Evolutionary conservation across 37 sponge, comb jelly and placozoan species (phyloP).

Genomic region (Cliona cf. orientalis): DNA sequence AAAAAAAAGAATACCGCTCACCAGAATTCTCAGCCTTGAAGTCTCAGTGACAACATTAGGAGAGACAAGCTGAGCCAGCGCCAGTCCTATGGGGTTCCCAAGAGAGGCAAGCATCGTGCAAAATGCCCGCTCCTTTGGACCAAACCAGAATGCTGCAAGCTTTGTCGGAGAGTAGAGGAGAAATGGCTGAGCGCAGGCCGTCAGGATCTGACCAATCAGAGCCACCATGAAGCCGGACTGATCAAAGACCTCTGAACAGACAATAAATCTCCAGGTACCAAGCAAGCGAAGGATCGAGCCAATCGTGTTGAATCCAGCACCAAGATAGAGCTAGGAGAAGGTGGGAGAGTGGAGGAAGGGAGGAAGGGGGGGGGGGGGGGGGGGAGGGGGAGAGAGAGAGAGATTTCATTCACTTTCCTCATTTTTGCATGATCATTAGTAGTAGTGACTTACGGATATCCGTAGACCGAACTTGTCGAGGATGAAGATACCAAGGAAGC

Average conservation of each 20-base stretch:
- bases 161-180: conserved; percentile 82
- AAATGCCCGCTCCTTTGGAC: conserved; percentile 76
- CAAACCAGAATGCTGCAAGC: conserved; percentile 85
- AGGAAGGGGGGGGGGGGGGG: conserved; percentile 44
- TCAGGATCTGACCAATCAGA: conserved; percentile 73
- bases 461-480: conserved; percentile 71
- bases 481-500: conserved; percentile 60
- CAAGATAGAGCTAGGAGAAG: conserved; percentile 44
- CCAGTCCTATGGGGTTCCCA: conserved; percentile 80
- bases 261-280: conserved; percentile 25
- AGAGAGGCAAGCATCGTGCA: conserved; percentile 53
- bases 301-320: conserved; percentile 66
- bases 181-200: conserved; percentile 87
- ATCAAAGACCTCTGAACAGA: conserved; percentile 28
- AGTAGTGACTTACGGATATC: conserved; percentile 57
- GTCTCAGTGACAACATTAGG: conserved; percentile 50
- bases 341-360: no score
- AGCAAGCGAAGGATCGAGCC: conserved; percentile 68
- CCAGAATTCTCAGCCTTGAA: conserved; percentile 51
- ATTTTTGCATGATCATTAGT: background rate
- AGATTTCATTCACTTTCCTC: conserved; percentile 61
- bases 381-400: background rate
- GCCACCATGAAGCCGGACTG: conserved; percentile 55
- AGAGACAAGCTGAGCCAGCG: conserved; percentile 49
- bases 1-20: no score